A percentile compares a stretch with the other conserved stretches of the same genome.
Conservation (phyloP, 2,797 vertebrate genomes). For the Coendou prehensilis region DNA sequence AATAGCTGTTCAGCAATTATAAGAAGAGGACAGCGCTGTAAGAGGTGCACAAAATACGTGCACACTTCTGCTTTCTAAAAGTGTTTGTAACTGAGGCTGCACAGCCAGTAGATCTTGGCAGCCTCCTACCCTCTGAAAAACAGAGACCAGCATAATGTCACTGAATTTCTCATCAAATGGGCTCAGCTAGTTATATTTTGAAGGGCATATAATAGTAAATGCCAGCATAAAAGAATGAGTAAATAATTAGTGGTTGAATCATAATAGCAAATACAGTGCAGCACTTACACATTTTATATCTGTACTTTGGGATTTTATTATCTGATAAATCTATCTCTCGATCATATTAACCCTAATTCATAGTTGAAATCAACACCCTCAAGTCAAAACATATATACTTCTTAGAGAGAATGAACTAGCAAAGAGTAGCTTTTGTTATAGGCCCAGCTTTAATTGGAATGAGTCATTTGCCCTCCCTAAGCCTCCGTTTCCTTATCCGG, state of each 20-base stretch:
- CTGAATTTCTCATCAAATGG: neutral
- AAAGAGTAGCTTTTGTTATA: neutral
- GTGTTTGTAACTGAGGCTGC: neutral
- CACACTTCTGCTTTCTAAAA: neutral
- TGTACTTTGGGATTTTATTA: constrained; percentile 6
- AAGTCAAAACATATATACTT: neutral
- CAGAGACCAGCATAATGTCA: neutral
- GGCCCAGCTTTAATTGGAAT: neutral
- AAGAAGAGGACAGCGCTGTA: neutral
- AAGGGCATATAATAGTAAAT: constrained; percentile 28
- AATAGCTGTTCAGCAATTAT: neutral
- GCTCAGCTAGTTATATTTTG: neutral
- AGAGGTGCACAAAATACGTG: accelerated
- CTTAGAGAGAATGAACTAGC: neutral
- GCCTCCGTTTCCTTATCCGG: neutral
- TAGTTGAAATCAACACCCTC: neutral
- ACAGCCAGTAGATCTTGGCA: neutral
- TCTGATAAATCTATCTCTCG: constrained; percentile 37
- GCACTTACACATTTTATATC: neutral
- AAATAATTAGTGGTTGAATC: neutral
- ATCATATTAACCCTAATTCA: neutral
- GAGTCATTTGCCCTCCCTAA: neutral
- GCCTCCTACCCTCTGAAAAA: neutral
- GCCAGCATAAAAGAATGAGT: neutral
- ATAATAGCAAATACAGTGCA: neutral